Evolutionary conservation across 2,113 vertebrate species (phyloP).

Genomic region (Chlamydotis undulata): DNA sequence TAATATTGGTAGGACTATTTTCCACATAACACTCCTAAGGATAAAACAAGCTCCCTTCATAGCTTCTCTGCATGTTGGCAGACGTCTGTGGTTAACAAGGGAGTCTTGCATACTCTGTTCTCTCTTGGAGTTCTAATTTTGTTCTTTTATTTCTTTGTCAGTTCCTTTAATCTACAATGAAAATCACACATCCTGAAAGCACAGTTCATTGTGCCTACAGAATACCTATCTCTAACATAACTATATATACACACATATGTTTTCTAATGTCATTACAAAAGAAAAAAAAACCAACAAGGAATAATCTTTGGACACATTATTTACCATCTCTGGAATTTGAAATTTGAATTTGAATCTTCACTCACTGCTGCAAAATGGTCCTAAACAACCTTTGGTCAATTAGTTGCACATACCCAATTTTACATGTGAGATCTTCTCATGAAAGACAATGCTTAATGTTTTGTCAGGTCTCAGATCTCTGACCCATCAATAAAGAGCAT

Average conservation of each 20-base stretch:
- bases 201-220: neutral
- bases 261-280: neutral
- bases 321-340: neutral
- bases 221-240: neutral
- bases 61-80: neutral
- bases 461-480: neutral
- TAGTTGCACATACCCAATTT: neutral
- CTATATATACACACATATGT: rapidly evolving
- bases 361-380: neutral
- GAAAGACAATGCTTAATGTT: neutral
- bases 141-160: constrained; percentile 43
- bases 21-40: neutral
- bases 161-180: constrained; percentile 30
- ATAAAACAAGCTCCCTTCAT: neutral
- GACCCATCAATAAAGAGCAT: neutral
- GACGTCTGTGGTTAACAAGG: constrained; percentile 27
- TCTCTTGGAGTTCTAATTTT: constrained; percentile 28
- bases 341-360: neutral
- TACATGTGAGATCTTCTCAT: neutral
- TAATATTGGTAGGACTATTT: neutral
- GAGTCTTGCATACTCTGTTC: neutral
- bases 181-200: neutral
- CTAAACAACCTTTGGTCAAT: neutral
- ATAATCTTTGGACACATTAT: neutral
- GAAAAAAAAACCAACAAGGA: neutral